Conservation (phyloP, 2,888 invertebrate genomes). For the Acleris emargana region DNA sequence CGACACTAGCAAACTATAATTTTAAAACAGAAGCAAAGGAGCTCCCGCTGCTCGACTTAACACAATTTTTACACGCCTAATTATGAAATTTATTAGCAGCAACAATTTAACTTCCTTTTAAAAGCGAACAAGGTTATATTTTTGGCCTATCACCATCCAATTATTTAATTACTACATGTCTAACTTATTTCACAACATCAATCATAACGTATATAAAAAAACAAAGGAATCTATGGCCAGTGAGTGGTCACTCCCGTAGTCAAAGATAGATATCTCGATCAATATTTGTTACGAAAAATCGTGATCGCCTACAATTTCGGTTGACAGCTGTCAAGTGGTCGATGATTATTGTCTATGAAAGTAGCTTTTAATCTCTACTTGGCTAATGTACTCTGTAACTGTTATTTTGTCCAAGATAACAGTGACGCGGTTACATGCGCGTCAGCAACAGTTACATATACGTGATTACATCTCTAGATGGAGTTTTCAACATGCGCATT, state of each 20-base stretch:
- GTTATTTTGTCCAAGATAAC: conserved; percentile 14
- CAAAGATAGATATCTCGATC: conserved; percentile 3
- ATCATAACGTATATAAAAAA: too few species aligned
- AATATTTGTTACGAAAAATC: conserved; percentile 31
- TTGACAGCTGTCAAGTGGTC: conserved; percentile 29
- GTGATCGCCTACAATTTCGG: conserved; percentile 25
- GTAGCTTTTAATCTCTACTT: conserved; percentile 23
- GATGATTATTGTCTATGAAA: conserved; percentile 25
- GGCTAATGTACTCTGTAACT: conserved; percentile 18
- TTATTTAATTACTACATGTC: background rate
- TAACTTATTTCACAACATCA: too few species aligned
- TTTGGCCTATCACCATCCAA: background rate
- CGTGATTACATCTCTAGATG: background rate
- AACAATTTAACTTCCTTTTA: background rate
- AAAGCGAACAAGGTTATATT: background rate
- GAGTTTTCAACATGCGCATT: background rate
- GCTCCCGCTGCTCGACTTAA: too few species aligned
- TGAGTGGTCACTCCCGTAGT: conserved; percentile 1
- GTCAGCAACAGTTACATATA: background rate
- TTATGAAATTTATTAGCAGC: too few species aligned
- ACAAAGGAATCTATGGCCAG: too few species aligned
- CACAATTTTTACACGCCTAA: too few species aligned
- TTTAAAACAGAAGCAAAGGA: too few species aligned
- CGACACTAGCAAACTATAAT: too few species aligned
- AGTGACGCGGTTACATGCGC: conserved; percentile 14